These are phyloP conservation scores for Eilema depressum DNA, from an alignment of 2,888 invertebrate species.

Conservation along the genomic window DNA sequence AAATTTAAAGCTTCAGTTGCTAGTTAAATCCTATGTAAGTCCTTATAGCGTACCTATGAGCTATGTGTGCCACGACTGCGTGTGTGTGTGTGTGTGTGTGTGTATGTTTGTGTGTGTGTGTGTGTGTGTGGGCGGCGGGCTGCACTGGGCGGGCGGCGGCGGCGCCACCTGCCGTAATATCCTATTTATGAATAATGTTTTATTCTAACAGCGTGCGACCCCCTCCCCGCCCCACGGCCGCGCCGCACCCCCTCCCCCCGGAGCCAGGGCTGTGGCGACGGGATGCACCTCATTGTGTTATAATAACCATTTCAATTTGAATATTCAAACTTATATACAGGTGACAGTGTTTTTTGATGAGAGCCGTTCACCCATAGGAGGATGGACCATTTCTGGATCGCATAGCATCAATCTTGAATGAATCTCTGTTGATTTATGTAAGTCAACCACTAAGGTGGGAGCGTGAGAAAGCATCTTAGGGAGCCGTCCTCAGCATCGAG, in stretches of 20 bases:
- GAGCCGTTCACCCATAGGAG: too few species aligned
- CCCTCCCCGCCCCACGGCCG: constrained; percentile 47
- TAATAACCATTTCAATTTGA: constrained; percentile 22
- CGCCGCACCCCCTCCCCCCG: constrained; percentile 19
- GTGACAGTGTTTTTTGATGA: too few species aligned
- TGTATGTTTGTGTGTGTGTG: constrained; percentile 21
- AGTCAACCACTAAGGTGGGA: too few species aligned
- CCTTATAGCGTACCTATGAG: not conserved
- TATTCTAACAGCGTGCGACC: constrained; percentile 85
- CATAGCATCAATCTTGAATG: too few species aligned
- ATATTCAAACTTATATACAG: constrained; percentile 6
- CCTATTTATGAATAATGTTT: constrained; percentile 87
- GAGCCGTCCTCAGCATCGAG: too few species aligned
- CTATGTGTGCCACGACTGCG: constrained; percentile 21
- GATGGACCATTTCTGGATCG: too few species aligned
- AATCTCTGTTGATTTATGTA: too few species aligned
- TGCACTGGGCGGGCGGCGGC: constrained; percentile 33
- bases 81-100: constrained; percentile 13
- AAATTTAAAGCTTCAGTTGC: constrained; percentile 13
- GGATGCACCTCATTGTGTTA: constrained; percentile 19
- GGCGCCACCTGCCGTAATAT: constrained; percentile 77
- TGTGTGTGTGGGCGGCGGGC: constrained; percentile 34
- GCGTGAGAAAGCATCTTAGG: too few species aligned
- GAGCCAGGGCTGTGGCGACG: constrained; percentile 60
- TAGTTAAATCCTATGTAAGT: constrained; percentile 20